phyloP scores from a whole-genome alignment of 2,113 vertebrate genomes.

The Puntigrus tetrazona region DNA sequence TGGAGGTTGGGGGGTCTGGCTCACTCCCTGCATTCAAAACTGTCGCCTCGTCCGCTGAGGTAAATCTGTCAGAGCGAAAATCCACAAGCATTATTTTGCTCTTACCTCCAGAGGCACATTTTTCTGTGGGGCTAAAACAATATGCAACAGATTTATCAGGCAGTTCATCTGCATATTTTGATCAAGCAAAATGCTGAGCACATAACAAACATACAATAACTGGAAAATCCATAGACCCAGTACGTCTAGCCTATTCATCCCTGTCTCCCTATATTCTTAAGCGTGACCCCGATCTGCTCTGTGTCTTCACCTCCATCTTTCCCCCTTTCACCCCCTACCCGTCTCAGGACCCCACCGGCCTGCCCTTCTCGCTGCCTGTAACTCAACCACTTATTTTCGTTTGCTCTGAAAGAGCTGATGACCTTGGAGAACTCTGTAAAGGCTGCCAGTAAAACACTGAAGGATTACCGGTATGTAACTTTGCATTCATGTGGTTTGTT shows the following conservation, averaged over 20 bases:
- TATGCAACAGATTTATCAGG: conserved; percentile 40
- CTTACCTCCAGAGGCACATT: conserved; percentile 38
- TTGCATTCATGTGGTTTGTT: conserved; percentile 82
- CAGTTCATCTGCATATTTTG: conserved; percentile 47
- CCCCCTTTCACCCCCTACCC: conserved; percentile 40
- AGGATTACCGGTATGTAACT: conserved; percentile 79
- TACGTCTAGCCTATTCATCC: background rate
- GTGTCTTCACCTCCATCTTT: conserved; percentile 38
- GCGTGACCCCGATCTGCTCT: conserved; percentile 19
- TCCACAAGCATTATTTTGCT: conserved; percentile 46
- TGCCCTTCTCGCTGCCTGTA: conserved; percentile 66
- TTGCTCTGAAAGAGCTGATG: conserved; percentile 60
- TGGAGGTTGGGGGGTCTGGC: conserved; percentile 44
- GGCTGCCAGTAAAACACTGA: conserved; percentile 78
- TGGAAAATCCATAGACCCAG: conserved; percentile 16
- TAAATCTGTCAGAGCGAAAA: conserved; percentile 51
- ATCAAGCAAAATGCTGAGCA: conserved; percentile 42
- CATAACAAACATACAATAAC: conserved; percentile 4
- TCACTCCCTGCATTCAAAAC: conserved; percentile 37
- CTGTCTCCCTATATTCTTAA: background rate
- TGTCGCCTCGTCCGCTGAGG: conserved; percentile 41
- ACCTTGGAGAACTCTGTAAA: conserved; percentile 76
- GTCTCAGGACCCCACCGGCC: conserved; percentile 57
- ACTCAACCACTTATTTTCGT: conserved; percentile 70
- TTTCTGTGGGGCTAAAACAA: conserved; percentile 49